A percentile compares a stretch with the other conserved stretches of the same genome.
phyloP scores from a whole-genome alignment of 2,888 invertebrate species.

The Ceramica pisi region DNA sequence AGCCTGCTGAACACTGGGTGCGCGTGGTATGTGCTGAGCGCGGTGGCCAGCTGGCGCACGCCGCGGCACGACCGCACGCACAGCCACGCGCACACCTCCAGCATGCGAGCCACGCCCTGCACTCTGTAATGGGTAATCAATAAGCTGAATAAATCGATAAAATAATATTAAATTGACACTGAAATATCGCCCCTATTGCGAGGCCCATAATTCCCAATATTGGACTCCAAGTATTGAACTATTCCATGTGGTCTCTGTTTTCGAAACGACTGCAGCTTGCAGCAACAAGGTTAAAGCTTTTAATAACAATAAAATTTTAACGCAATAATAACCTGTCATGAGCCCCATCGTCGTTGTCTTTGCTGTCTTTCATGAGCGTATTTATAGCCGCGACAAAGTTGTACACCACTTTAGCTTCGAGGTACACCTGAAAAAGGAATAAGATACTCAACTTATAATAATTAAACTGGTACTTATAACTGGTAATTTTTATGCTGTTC shows the following conservation, averaged over 20 bases:
- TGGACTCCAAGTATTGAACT: background rate
- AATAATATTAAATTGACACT: no score
- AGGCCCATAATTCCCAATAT: background rate
- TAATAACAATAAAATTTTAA: no score
- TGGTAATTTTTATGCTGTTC: background rate
- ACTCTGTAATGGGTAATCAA: slow-evolving; percentile 67
- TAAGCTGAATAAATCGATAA: background rate
- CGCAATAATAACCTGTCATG: slow-evolving; percentile 79
- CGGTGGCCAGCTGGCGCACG: slow-evolving; percentile 79
- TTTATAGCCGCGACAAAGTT: slow-evolving; percentile 95
- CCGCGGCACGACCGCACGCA: no score
- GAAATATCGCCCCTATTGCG: no score
- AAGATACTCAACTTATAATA: background rate
- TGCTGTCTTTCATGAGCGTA: slow-evolving; percentile 88
- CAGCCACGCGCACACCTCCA: slow-evolving; percentile 86
- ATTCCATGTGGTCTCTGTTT: background rate
- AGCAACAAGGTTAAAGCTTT: background rate
- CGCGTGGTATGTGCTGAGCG: slow-evolving; percentile 77
- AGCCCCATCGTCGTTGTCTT: slow-evolving; percentile 76
- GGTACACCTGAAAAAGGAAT: slow-evolving; percentile 91
- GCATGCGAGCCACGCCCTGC: slow-evolving; percentile 82
- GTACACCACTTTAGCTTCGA: slow-evolving; percentile 95
- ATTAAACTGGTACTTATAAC: no score
- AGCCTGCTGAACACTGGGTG: slow-evolving; percentile 78
- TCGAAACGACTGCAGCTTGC: background rate